Base-by-base conservation (phyloP, 1,140 invertebrate genomes). In the Heliconius himera region DNA sequence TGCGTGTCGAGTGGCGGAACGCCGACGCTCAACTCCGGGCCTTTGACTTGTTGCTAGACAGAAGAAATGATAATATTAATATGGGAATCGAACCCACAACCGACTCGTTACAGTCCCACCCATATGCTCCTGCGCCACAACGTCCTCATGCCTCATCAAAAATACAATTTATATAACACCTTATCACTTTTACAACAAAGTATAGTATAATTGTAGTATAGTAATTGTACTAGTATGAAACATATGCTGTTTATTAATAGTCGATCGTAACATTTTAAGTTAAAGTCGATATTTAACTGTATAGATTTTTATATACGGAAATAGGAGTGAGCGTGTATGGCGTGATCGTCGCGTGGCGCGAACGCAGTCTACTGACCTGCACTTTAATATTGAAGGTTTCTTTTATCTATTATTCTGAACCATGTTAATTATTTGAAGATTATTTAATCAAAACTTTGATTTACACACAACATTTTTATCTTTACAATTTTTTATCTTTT, bases 321-420 rank as follows among this genome's bases (percentile, higher is more conserved):
- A 85, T 82, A 81, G 79, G 79, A 41, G 54, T 76, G 80, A 51
- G 74, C 70, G 73, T 78, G 78, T 71, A 85, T 93, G 88, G 90
- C 90, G 90, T 91, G 90, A 93, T 89, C 78, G 80, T 82, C 84
- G 88, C 87, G 84, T 87, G 87, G 83, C 83, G 80, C 82, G 81
- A 85, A 83, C 84, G 85, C 77, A 83, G 88, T 87, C 87, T 86
- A 88, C 84, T 91, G 88, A 88, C 90, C 78, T 77, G 82, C 83
- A 83, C 76, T 81, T 77, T 70, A 71, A 56, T 76, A 16, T 38
- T 72, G 56, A 74, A 79, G 29, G 78, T 80, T 72, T 54, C 70
- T 79, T 79, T 73, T 70, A 56, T 79, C 70, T 66, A 29, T 29
- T 6, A 26, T 9, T 66, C 60, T 66, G 4, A 26, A 3, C 9